These are phyloP conservation scores for Melinaea marsaeus DNA, from an alignment of 2,888 invertebrate genomes.

Conservation along the genomic window DNA sequence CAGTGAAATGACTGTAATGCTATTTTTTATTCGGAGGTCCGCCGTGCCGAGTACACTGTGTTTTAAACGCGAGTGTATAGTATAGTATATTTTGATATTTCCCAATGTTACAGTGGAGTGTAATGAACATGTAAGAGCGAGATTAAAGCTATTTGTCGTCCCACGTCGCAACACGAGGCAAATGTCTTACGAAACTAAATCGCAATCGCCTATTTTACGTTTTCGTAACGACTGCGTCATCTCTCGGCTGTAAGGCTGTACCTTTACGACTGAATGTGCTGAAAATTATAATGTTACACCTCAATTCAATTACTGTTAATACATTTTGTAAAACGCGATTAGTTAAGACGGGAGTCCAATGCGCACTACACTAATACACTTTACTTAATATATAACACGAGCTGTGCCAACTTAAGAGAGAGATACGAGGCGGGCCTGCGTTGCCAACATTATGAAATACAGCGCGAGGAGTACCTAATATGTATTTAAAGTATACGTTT, in stretches of 20 bases:
- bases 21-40: too few species aligned
- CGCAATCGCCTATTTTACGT: slow-evolving; percentile 75
- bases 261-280: slow-evolving; percentile 42
- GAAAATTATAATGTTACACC: background rate
- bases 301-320: too few species aligned
- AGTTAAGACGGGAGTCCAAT: too few species aligned
- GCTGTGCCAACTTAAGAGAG: slow-evolving; percentile 27
- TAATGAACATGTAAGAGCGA: slow-evolving; percentile 38
- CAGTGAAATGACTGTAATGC: slow-evolving; percentile 60
- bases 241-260: slow-evolving; percentile 47
- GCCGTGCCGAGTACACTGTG: too few species aligned
- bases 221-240: slow-evolving; percentile 76
- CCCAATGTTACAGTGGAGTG: slow-evolving; percentile 23
- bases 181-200: slow-evolving; percentile 73
- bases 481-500: slow-evolving; percentile 52
- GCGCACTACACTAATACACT: too few species aligned
- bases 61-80: background rate
- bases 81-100: background rate
- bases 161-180: slow-evolving; percentile 65
- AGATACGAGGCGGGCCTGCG: slow-evolving; percentile 55
- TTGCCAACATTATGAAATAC: slow-evolving; percentile 67
- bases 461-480: slow-evolving; percentile 61
- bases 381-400: too few species aligned
- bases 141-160: slow-evolving; percentile 73
- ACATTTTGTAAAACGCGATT: too few species aligned